These are phyloP conservation scores for Eudyptes chrysolophus DNA, from an alignment of 2,113 vertebrate species.

Conservation along the genomic window DNA sequence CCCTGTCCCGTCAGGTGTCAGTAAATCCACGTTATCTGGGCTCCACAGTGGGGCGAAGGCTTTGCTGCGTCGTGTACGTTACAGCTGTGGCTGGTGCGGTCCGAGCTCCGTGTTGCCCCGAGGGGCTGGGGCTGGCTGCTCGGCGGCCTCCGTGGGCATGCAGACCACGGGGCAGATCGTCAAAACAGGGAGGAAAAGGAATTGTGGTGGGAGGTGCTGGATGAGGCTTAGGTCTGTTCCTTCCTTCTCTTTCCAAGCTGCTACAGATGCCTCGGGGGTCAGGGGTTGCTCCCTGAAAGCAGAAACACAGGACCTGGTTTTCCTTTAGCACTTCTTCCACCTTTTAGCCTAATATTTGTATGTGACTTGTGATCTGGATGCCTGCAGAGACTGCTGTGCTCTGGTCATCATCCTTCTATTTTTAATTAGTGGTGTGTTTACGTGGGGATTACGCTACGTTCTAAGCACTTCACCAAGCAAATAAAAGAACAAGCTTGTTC, in stretches of 20 bases:
- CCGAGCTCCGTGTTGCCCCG: fast-evolving
- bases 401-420: background rate
- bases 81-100: background rate
- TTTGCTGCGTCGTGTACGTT: fast-evolving
- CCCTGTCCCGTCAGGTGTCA: fast-evolving
- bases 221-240: background rate
- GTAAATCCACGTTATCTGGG: fast-evolving
- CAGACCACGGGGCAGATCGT: background rate
- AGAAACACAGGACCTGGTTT: background rate
- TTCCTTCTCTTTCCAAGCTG: background rate
- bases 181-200: background rate
- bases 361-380: background rate
- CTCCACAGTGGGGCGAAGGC: background rate
- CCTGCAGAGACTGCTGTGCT: background rate
- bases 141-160: fast-evolving
- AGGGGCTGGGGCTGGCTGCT: background rate
- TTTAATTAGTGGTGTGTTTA: background rate
- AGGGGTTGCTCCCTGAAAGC: fast-evolving
- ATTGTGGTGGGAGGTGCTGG: background rate
- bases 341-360: fast-evolving
- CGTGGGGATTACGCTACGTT: fast-evolving
- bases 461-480: background rate
- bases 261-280: fast-evolving
- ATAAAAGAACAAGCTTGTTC: background rate
- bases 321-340: background rate